These are phyloP conservation scores for Odontophorus gujanensis DNA, from an alignment of 2,113 vertebrate genomes.

Conservation along the genomic window DNA sequence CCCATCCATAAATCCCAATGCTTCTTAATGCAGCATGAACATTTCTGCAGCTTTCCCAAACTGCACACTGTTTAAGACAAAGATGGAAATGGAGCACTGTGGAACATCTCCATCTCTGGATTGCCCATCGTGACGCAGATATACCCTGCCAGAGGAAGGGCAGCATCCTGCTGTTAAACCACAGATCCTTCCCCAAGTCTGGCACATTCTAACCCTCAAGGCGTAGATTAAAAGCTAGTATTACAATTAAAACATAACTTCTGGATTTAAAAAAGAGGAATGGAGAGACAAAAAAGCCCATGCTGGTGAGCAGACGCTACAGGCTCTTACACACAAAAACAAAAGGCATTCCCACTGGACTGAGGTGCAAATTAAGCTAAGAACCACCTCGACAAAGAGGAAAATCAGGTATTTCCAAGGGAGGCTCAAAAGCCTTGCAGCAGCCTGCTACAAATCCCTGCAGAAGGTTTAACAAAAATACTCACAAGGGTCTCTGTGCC, in stretches of 20 bases:
- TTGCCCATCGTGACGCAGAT: constrained; percentile 20
- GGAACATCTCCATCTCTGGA: constrained; percentile 30
- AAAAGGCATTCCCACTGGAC: not conserved
- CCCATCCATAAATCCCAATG: not conserved
- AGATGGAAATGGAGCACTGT: not conserved
- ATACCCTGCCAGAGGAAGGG: constrained; percentile 46
- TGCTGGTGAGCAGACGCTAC: not conserved
- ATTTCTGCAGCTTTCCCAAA: constrained; percentile 23
- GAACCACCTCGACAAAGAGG: not conserved
- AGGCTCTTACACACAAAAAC: not conserved
- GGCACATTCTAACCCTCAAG: not conserved
- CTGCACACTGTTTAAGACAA: not conserved
- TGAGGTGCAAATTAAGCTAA: not conserved
- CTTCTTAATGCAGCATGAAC: not conserved
- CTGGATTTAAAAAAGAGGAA: not conserved
- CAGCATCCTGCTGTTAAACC: constrained; percentile 55
- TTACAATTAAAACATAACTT: constrained; percentile 45
- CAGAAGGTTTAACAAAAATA: not conserved
- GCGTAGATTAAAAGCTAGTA: constrained; percentile 13
- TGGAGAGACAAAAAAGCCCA: not conserved
- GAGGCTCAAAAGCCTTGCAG: not conserved
- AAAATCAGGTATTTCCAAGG: not conserved
- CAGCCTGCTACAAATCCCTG: fast-evolving
- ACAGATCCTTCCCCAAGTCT: constrained; percentile 32
- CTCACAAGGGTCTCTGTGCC: not conserved